Evolutionary conservation across 2,888 invertebrate genomes (phyloP).

Genomic region (Julus scandinavius): DNA sequence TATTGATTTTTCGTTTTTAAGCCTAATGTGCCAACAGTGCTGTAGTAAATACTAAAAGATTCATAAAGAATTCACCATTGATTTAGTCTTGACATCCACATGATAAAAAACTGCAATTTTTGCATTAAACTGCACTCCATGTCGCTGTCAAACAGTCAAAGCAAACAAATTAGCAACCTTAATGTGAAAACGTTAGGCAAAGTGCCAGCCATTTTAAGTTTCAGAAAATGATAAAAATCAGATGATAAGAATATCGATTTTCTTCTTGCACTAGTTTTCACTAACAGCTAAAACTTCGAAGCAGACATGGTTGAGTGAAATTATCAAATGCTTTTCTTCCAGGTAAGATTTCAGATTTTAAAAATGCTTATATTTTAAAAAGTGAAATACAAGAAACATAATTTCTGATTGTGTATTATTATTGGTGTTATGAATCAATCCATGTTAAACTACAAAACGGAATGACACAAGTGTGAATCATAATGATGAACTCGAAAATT

Average conservation of each 20-base stretch:
- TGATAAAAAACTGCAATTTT: not conserved
- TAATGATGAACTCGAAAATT: too few species aligned
- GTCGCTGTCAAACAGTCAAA: not conserved
- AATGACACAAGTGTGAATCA: too few species aligned
- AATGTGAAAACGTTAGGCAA: not conserved
- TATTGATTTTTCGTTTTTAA: not conserved
- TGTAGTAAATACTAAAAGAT: not conserved
- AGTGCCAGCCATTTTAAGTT: not conserved
- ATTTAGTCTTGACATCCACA: not conserved
- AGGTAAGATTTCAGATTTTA: too few species aligned
- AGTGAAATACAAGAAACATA: too few species aligned
- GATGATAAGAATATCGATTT: not conserved
- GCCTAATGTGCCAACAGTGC: not conserved
- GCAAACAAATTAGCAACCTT: not conserved
- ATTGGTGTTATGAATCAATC: too few species aligned
- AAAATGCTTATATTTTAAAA: too few species aligned
- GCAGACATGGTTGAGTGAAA: too few species aligned
- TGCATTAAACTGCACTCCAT: not conserved
- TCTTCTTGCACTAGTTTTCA: not conserved
- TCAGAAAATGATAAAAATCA: not conserved
- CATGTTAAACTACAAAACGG: too few species aligned
- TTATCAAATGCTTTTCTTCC: too few species aligned
- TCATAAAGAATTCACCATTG: not conserved
- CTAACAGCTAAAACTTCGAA: too few species aligned
- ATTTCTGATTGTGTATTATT: too few species aligned